These are phyloP conservation scores for Cecropterus lyciades DNA, from an alignment of 1,140 invertebrate species.

Conservation along the genomic window DNA sequence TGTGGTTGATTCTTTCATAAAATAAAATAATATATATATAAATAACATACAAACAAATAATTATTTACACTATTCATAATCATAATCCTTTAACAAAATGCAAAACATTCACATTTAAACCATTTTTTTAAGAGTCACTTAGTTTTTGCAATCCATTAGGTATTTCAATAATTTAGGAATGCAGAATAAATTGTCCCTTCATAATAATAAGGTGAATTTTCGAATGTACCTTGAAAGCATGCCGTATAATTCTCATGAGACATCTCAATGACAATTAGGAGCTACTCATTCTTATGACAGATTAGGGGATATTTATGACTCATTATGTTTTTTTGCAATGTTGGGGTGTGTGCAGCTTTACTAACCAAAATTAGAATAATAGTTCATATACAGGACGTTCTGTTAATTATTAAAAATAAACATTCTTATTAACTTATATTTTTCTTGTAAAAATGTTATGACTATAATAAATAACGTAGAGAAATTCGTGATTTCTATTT, in stretches of 20 bases:
- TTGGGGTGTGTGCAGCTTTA: conserved; percentile 49
- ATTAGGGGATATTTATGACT: conserved; percentile 67
- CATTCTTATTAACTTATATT: no score
- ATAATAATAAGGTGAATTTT: conserved; percentile 1
- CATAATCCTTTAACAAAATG: background rate
- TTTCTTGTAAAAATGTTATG: no score
- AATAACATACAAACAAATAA: background rate
- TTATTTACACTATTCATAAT: background rate
- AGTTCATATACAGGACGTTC: conserved; percentile 47
- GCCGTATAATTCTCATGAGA: conserved; percentile 47
- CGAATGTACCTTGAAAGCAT: background rate
- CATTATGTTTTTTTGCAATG: conserved; percentile 52
- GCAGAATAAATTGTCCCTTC: background rate
- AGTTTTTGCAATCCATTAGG: no score
- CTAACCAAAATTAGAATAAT: conserved; percentile 49
- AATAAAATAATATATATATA: no score
- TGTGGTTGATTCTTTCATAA: no score
- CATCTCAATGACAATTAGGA: conserved; percentile 48
- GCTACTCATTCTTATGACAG: conserved; percentile 58
- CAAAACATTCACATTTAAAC: background rate
- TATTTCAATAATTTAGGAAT: background rate
- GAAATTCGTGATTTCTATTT: no score
- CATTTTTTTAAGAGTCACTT: no score
- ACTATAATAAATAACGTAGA: no score
- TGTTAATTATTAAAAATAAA: background rate